phyloP scores from a whole-genome alignment of 92 coral and sea anemone genomes.

The Zoanthus sansibaricus region DNA sequence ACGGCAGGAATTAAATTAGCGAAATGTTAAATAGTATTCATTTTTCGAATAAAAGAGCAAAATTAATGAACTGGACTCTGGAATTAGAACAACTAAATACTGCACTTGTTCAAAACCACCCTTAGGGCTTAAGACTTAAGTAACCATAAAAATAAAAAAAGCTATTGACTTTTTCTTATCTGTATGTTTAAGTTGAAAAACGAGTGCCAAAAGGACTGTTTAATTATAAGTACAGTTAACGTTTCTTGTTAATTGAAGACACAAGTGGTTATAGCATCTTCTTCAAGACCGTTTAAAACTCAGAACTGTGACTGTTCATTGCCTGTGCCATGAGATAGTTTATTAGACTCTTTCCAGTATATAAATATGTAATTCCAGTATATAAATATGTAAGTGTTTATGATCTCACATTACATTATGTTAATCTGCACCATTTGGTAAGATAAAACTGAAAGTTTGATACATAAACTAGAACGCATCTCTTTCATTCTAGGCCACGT shows the following conservation, averaged over 20 bases:
- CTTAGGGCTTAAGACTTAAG: background rate
- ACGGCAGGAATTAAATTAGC: background rate
- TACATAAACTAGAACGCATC: background rate
- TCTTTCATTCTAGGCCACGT: background rate
- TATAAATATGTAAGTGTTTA: too few species aligned
- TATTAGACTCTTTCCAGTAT: background rate
- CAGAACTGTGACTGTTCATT: background rate
- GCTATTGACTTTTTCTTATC: background rate
- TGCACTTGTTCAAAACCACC: background rate
- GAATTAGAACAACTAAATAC: background rate
- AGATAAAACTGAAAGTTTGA: too few species aligned
- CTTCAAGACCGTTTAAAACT: constrained; percentile 2
- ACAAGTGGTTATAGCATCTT: constrained; percentile 21
- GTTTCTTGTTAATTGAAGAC: background rate
- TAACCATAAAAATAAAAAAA: background rate
- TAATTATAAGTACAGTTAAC: background rate
- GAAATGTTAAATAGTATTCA: background rate
- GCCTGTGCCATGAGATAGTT: background rate
- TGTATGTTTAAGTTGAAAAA: background rate
- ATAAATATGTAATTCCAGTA: too few species aligned
- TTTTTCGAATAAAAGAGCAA: background rate
- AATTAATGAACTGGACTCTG: background rate
- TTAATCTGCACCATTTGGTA: too few species aligned
- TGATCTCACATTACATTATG: background rate
- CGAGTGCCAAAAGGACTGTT: background rate